phyloP scores from a whole-genome alignment of 2,113 vertebrate species.

The Elachura formosa region DNA sequence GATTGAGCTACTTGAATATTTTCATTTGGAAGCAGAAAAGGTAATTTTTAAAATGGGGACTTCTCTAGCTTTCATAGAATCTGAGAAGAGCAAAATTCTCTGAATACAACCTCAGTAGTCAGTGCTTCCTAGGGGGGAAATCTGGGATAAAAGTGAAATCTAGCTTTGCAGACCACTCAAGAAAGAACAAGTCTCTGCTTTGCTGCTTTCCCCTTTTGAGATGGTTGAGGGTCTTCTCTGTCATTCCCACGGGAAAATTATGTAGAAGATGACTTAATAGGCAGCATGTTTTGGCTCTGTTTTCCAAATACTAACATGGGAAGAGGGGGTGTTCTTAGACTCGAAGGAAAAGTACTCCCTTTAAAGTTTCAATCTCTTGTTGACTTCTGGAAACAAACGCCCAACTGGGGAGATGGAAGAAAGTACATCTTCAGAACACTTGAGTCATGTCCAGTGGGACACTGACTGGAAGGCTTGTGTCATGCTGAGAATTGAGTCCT shows the following conservation, averaged over 20 bases:
- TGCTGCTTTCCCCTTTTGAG: neutral
- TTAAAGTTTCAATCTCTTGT: neutral
- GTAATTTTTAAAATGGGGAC: neutral
- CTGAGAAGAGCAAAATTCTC: neutral
- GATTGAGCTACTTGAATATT: neutral
- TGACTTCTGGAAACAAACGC: neutral
- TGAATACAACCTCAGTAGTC: neutral
- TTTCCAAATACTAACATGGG: neutral
- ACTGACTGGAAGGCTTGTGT: neutral
- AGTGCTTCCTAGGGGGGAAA: neutral
- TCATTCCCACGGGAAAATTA: neutral
- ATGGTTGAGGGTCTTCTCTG: neutral
- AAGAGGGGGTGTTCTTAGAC: neutral
- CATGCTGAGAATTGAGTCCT: neutral
- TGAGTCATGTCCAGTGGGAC: slow-evolving; percentile 35
- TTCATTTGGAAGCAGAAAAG: neutral
- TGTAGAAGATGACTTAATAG: neutral
- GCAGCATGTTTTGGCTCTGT: neutral
- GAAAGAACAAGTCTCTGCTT: neutral
- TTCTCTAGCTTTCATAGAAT: neutral
- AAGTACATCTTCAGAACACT: slow-evolving; percentile 26
- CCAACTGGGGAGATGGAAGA: neutral
- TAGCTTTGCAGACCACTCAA: neutral
- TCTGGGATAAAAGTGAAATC: neutral
- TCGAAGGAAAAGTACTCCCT: neutral